Percentiles rank a stretch among this genome's conserved stretches.
Conservation (phyloP, 2,113 vertebrate species). For the Butastur rufipennis region DNA sequence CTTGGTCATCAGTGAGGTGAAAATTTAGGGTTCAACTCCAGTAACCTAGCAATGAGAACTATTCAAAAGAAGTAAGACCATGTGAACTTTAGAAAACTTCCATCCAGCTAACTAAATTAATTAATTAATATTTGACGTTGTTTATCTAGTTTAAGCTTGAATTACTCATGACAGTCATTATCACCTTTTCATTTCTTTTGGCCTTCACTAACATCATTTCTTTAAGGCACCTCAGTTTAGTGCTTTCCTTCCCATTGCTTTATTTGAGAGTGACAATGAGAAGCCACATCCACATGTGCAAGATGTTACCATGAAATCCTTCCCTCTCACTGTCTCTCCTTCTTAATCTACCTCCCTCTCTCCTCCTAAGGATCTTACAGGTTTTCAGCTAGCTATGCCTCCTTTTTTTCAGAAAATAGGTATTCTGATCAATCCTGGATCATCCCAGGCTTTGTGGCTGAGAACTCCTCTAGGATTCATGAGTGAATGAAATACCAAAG, state of each 20-base stretch:
- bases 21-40: background rate
- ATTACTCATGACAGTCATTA: background rate
- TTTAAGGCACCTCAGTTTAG: background rate
- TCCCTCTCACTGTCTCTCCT: background rate
- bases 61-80: background rate
- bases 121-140: background rate
- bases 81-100: background rate
- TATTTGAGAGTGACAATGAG: rapidly evolving
- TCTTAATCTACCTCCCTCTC: background rate
- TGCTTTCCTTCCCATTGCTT: background rate
- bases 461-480: background rate
- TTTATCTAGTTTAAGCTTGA: background rate
- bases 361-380: background rate
- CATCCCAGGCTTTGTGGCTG: background rate
- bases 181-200: background rate
- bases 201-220: background rate
- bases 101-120: background rate
- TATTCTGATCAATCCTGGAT: background rate
- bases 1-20: background rate
- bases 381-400: background rate
- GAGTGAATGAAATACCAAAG: background rate
- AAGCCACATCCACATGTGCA: rapidly evolving
- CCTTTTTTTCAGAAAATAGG: background rate
- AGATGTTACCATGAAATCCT: background rate
- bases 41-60: background rate